phyloP scores from a whole-genome alignment of 2,888 invertebrate genomes.

The Euzophera pinguis region DNA sequence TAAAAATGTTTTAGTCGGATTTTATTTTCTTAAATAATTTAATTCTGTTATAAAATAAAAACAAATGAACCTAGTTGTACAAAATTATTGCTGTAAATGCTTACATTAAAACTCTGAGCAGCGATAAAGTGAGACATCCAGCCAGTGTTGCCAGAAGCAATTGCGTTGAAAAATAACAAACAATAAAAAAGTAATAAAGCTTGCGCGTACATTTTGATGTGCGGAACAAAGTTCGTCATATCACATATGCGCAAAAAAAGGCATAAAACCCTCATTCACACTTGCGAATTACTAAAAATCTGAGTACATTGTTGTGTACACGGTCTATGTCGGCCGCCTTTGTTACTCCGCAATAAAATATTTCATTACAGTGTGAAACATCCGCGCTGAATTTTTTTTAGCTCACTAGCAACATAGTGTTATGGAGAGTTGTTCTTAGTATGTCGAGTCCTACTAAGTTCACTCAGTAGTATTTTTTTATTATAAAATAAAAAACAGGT shows the following conservation, averaged over 20 bases:
- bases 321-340: slow-evolving; percentile 46
- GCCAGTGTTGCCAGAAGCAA: not conserved
- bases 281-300: slow-evolving; percentile 62
- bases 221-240: slow-evolving; percentile 21
- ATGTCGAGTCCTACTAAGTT: too few species aligned
- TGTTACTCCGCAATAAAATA: slow-evolving; percentile 65
- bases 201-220: slow-evolving; percentile 16
- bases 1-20: too few species aligned
- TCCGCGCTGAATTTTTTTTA: slow-evolving; percentile 24
- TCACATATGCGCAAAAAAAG: slow-evolving; percentile 34
- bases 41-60: too few species aligned
- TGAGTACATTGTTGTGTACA: slow-evolving; percentile 64
- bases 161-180: slow-evolving; percentile 6
- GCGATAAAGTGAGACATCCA: not conserved
- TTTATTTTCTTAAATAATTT: too few species aligned
- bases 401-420: slow-evolving; percentile 13
- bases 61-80: too few species aligned
- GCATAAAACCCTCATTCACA: slow-evolving; percentile 41
- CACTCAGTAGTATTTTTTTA: too few species aligned
- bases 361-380: slow-evolving; percentile 67
- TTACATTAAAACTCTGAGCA: not conserved
- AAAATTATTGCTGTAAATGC: not conserved
- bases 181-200: slow-evolving; percentile 10
- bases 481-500: too few species aligned
- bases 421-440: too few species aligned